Evolutionary conservation across 2,888 invertebrate species (phyloP).

Genomic region (Ganaspis brasiliensis): DNA sequence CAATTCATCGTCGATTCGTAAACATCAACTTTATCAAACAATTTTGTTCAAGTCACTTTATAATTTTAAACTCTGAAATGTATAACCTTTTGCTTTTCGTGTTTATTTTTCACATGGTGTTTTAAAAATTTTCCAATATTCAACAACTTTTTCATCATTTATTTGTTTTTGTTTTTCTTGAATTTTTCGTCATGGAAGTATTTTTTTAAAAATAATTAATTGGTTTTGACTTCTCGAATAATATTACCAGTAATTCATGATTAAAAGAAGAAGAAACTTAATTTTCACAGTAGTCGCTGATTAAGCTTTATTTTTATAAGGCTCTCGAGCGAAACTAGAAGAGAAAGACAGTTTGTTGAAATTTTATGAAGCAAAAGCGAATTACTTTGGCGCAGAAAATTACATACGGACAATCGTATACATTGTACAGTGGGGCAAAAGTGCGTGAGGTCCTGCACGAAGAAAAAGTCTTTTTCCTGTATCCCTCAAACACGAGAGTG

Average conservation of each 20-base stretch:
- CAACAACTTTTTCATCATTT: too few species aligned
- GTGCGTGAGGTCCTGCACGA: conserved; percentile 39
- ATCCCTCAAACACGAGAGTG: conserved; percentile 28
- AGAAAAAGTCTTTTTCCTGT: conserved; percentile 25
- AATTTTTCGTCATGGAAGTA: too few species aligned
- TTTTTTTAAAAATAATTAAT: too few species aligned
- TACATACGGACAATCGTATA: conserved; percentile 39
- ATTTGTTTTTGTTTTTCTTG: too few species aligned
- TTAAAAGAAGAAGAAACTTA: conserved; percentile 11
- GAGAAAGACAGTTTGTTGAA: conserved; percentile 52
- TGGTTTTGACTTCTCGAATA: too few species aligned
- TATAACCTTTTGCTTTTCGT: too few species aligned
- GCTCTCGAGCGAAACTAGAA: not conserved
- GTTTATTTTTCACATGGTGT: too few species aligned
- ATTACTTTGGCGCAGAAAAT: conserved; percentile 54
- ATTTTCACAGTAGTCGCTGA: conserved; percentile 12
- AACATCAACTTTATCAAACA: too few species aligned
- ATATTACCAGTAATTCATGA: conserved; percentile 1
- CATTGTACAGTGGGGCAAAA: not conserved
- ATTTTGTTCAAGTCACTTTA: too few species aligned
- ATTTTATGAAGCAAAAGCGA: conserved; percentile 56
- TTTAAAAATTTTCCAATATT: too few species aligned
- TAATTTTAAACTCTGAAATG: too few species aligned
- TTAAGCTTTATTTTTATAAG: not conserved
- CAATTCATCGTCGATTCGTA: too few species aligned